Evolutionary conservation across 2,888 invertebrate species (phyloP).

Genomic region (Lordiphosa fenestrarum): DNA sequence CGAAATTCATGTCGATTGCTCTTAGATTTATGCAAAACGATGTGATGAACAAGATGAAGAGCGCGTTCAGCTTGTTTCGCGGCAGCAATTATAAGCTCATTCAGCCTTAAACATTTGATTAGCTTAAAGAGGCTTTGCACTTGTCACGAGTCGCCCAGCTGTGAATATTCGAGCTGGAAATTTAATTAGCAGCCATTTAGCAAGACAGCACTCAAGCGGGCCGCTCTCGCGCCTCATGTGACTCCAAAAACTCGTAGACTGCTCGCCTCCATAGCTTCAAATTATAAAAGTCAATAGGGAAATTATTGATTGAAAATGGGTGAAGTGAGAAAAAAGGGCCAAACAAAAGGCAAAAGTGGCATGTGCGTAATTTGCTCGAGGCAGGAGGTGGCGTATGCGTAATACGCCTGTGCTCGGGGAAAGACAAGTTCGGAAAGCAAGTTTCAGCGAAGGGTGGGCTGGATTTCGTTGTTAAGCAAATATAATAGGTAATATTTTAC

Average conservation of each 20-base stretch:
- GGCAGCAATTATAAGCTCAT: slow-evolving; percentile 23
- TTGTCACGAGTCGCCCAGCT: slow-evolving; percentile 23
- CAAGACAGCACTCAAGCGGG: slow-evolving; percentile 11
- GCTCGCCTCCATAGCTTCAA: slow-evolving; percentile 22
- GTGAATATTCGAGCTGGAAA: slow-evolving; percentile 10
- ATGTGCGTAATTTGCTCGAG: slow-evolving; percentile 37
- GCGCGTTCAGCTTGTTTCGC: background rate
- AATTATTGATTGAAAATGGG: slow-evolving; percentile 21
- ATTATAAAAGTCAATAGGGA: slow-evolving; percentile 17
- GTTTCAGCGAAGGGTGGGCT: too few relatives aligned
- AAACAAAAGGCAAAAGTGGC: slow-evolving; percentile 21
- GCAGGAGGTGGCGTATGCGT: background rate
- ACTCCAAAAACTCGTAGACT: slow-evolving; percentile 19
- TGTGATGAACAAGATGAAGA: slow-evolving; percentile 30
- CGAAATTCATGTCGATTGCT: slow-evolving; percentile 17
- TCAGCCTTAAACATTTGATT: slow-evolving; percentile 30
- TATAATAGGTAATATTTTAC: too few relatives aligned
- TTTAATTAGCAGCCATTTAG: slow-evolving; percentile 33
- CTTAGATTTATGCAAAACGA: slow-evolving; percentile 50
- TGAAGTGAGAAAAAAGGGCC: slow-evolving; percentile 3
- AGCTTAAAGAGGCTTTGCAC: slow-evolving; percentile 25
- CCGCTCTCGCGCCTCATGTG: slow-evolving; percentile 31
- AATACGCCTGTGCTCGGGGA: too few relatives aligned
- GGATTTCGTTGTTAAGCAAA: too few relatives aligned
- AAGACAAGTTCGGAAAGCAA: too few relatives aligned